These are phyloP conservation scores for Etheostoma nigrum DNA, from an alignment of 2,797 vertebrate genomes.

Conservation along the genomic window DNA sequence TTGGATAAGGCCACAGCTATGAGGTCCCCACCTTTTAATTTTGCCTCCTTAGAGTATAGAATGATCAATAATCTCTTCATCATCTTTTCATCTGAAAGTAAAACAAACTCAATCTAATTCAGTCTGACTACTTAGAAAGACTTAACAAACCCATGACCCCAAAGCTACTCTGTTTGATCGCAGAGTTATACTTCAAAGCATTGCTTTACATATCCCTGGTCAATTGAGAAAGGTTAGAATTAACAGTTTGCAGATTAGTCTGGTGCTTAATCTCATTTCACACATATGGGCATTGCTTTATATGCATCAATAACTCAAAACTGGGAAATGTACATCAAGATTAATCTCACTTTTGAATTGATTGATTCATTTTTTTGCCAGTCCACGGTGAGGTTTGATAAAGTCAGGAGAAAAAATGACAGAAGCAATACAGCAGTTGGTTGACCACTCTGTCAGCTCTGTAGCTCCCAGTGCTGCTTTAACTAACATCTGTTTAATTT, in stretches of 20 bases:
- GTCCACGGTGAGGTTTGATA: accelerated
- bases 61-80: slow-evolving; percentile 40
- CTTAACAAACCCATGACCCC: slow-evolving; percentile 16
- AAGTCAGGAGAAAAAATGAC: neutral
- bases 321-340: neutral
- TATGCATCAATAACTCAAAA: neutral
- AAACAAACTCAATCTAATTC: slow-evolving; percentile 1
- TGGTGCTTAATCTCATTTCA: slow-evolving; percentile 13
- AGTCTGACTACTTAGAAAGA: slow-evolving; percentile 1
- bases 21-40: slow-evolving; percentile 14
- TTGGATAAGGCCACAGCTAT: neutral
- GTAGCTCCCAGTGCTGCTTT: slow-evolving; percentile 3
- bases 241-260: neutral
- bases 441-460: neutral
- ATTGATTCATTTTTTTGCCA: neutral
- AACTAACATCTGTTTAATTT: slow-evolving; percentile 17
- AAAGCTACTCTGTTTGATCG: slow-evolving; percentile 9
- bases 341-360: neutral
- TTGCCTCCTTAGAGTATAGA: neutral
- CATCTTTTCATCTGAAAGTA: slow-evolving; percentile 28
- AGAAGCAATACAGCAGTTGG: neutral
- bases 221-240: neutral
- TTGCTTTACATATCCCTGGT: neutral
- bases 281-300: neutral
- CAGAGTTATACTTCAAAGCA: slow-evolving; percentile 17